Evolutionary conservation across 2,888 invertebrate species (phyloP).

Genomic region (Pammene fasciana): DNA sequence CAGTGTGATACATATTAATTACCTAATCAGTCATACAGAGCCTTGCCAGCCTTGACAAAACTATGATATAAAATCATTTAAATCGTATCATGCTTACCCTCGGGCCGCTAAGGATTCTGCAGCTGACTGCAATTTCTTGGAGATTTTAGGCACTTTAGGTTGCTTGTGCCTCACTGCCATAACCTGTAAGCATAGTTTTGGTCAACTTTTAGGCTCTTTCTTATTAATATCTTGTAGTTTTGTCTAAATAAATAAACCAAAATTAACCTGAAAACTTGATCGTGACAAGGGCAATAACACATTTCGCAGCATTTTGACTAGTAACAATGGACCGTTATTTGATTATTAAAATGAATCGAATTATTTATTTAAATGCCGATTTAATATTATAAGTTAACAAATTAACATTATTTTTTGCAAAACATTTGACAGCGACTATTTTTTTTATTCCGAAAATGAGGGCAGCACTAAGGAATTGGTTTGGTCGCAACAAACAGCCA

Average conservation of each 20-base stretch:
- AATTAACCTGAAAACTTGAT: constrained; percentile 68
- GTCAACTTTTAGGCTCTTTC: not conserved
- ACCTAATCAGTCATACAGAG: not conserved
- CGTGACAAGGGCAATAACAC: constrained; percentile 54
- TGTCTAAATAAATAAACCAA: constrained; percentile 36
- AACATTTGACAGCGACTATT: constrained; percentile 25
- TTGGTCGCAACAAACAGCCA: constrained; percentile 9
- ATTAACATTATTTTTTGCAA: constrained; percentile 17
- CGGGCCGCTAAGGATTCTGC: constrained; percentile 86
- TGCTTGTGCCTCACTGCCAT: constrained; percentile 62
- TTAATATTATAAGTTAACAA: not conserved
- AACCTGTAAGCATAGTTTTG: constrained; percentile 54
- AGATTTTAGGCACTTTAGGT: constrained; percentile 69
- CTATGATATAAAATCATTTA: not conserved
- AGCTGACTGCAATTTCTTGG: constrained; percentile 78
- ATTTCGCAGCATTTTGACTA: constrained; percentile 53
- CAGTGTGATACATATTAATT: no score
- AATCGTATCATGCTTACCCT: constrained; percentile 79
- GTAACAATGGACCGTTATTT: constrained; percentile 50
- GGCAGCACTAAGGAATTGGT: not conserved
- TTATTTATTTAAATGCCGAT: not conserved
- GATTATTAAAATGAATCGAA: not conserved
- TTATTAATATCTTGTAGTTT: not conserved
- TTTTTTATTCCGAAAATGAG: not conserved
- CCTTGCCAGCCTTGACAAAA: not conserved